Conservation (phyloP, 2,113 vertebrate genomes). For the Nycticorax nycticorax region DNA sequence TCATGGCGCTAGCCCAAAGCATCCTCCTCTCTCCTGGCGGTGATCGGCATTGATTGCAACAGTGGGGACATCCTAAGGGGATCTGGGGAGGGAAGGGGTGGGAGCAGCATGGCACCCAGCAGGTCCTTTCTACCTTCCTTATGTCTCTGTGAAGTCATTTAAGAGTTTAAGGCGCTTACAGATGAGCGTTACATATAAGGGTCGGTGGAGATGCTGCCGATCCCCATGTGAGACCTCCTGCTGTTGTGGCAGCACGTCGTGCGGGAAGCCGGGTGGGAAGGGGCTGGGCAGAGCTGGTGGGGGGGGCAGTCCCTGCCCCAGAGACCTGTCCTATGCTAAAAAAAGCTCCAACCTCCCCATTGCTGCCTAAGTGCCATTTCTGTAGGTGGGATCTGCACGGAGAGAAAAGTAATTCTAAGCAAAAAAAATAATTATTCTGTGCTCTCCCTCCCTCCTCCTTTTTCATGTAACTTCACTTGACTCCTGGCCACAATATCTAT, state of each 20-base stretch:
- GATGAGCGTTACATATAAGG: rapidly evolving
- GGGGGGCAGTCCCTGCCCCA: neutral
- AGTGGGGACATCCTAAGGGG: neutral
- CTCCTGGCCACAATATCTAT: neutral
- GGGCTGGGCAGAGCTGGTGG: rapidly evolving
- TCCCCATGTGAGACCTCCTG: neutral
- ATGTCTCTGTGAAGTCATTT: neutral
- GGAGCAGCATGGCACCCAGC: neutral
- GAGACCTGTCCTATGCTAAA: no score
- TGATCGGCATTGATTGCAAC: neutral
- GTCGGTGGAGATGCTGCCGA: neutral
- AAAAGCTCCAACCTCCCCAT: rapidly evolving
- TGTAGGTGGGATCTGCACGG: rapidly evolving
- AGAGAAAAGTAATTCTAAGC: neutral
- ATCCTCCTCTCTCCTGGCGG: neutral
- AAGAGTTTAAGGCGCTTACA: neutral
- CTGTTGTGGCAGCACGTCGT: rapidly evolving
- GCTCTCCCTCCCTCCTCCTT: neutral
- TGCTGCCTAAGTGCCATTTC: neutral
- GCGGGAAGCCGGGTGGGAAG: rapidly evolving
- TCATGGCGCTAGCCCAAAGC: neutral
- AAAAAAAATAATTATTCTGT: neutral
- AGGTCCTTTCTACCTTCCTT: neutral
- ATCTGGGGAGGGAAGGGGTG: neutral
- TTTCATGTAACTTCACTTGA: neutral